Percentiles rank a stretch among this genome's conserved stretches.
Evolutionary conservation across 1,140 invertebrate species (phyloP).

Genomic region (Harlomillsia oculata): DNA sequence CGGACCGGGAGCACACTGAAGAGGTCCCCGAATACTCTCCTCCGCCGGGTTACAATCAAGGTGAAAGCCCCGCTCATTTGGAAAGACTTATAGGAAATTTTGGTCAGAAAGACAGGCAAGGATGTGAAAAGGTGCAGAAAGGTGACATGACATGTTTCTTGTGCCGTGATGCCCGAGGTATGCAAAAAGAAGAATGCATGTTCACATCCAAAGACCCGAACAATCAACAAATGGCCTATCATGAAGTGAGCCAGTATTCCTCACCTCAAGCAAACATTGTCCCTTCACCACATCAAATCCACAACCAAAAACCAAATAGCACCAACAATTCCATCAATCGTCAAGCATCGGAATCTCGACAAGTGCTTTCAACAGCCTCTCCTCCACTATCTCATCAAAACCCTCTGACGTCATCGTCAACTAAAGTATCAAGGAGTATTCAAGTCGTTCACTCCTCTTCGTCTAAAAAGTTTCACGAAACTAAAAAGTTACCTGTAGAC

Average conservation of each 20-base stretch:
- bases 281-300: neutral
- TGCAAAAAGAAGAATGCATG: conserved; percentile 35
- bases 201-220: conserved; percentile 27
- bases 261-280: conserved; percentile 23
- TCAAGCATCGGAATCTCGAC: neutral
- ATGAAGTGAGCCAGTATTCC: conserved; percentile 32
- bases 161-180: conserved; percentile 26
- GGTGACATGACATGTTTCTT: conserved; percentile 34
- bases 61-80: conserved; percentile 7
- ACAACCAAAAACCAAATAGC: neutral
- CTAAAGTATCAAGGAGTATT: conserved; percentile 5
- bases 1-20: conserved; percentile 20
- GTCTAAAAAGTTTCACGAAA: conserved; percentile 3
- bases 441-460: too few species aligned
- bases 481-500: conserved; percentile 10
- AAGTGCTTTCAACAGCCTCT: neutral
- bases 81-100: conserved; percentile 24
- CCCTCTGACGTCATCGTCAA: neutral
- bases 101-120: conserved; percentile 16
- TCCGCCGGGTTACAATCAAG: conserved; percentile 8
- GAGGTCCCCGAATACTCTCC: conserved; percentile 18
- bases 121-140: conserved; percentile 25
- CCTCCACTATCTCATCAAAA: neutral
- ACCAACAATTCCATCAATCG: neutral
- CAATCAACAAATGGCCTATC: conserved; percentile 31